Base-by-base conservation (phyloP, 2,888 invertebrate species). In the Papilio protenor region DNA sequence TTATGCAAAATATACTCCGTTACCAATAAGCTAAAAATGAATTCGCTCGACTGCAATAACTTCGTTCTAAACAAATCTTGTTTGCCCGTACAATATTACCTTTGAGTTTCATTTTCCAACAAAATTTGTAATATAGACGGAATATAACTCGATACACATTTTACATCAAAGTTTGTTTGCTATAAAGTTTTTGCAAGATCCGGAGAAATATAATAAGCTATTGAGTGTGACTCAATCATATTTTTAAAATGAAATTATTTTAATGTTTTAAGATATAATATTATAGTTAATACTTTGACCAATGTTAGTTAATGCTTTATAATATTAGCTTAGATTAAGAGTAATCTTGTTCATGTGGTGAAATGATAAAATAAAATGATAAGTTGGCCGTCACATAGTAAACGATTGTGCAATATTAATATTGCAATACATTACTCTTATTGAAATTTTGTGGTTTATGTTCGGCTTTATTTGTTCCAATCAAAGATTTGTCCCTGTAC, bases 381-480 rank as follows among this genome's bases (percentile, higher is more conserved):
- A 61, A 40, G 40, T 6, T 8, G 40, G 40, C 6, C 40, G 8
- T 40, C 40, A 40, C 40, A 59, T 59, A 21, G 10, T 16, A 11
- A 23, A 6, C 0, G 21, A 21, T 6, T 59, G 11, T 33, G 27
- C 27, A 45, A 69, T 45, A 69, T 69, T 12, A 45, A n/a, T 69
- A n/a, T 69, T 12, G 45, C 45, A 40, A n/a, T 40, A 66, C 45
- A 40, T 69, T 69, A 45, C 14, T 45, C 14, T n/a, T 11, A n/a
- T 45, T 21, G 11, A 40, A 45, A 69, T 21, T 6, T 27, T 45
- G 40, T 45, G 66, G n/a, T 66, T n/a, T 10, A 1, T 18, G 33
- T 66, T n/a, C 33, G 12, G n/a, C 21, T 55, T 27, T 40, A 72
- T 72, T 55, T 72, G 33, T 70, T 23, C 33, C 70, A 70, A 55